phyloP scores from a whole-genome alignment of 2,113 vertebrate genomes.

The Glaucidium brasilianum region DNA sequence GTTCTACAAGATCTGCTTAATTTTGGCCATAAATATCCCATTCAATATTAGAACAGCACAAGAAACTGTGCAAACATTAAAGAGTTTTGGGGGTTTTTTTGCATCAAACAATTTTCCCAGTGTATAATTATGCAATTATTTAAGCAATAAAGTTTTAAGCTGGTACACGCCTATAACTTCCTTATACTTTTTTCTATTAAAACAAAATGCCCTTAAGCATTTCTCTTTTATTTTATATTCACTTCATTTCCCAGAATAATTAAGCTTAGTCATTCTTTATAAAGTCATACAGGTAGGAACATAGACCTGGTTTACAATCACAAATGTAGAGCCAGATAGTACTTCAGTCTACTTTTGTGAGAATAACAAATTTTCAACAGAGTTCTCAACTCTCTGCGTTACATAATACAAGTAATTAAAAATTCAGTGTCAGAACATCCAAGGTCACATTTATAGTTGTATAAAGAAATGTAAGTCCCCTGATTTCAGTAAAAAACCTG shows the following conservation, averaged over 20 bases:
- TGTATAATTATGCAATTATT: conserved; percentile 38
- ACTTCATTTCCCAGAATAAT: conserved; percentile 50
- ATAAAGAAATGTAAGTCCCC: neutral
- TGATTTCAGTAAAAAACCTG: neutral
- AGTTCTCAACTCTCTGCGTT: neutral
- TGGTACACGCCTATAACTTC: conserved; percentile 8
- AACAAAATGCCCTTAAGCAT: conserved; percentile 9
- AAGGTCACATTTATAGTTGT: neutral
- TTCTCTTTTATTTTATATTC: conserved; percentile 1
- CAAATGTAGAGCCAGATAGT: neutral
- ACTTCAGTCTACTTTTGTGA: neutral
- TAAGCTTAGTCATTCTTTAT: conserved; percentile 30
- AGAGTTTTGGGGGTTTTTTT: neutral
- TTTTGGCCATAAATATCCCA: neutral
- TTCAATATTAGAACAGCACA: neutral
- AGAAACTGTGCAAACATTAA: neutral
- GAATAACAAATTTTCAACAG: neutral
- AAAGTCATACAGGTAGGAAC: conserved; percentile 9
- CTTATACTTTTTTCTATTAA: conserved; percentile 29
- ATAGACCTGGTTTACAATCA: neutral
- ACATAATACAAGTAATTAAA: neutral
- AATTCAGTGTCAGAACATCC: neutral
- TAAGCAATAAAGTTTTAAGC: conserved; percentile 42
- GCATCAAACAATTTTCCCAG: neutral
- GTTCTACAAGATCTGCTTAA: neutral